Evolutionary conservation across 2,113 vertebrate species (phyloP), one percentile per base, ranked within the genome.

Genomic region (Mirounga angustirostris): DNA sequence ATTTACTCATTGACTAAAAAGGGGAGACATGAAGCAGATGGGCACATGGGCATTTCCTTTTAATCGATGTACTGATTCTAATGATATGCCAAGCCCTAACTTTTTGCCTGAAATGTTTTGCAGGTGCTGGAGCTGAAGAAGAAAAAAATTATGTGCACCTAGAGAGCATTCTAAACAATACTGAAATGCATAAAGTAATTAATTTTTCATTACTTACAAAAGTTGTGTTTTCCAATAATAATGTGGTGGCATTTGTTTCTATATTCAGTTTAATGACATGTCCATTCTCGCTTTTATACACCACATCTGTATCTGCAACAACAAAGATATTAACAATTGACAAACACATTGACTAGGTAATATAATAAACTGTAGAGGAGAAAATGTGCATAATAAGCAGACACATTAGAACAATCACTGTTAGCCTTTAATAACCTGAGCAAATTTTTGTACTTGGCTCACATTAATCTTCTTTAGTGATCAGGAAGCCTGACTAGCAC

Each of bases 221-320:
- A 76, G 99, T 99, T 97, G 98, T 98, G 97, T 99, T 99, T 98
- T 99, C 99, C 99, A 99, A 98, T 97, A 99, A 98, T 88, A 99
- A 98, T 74, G 99, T 99, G 0, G 99, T 99, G 95, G 99, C 98
- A 93, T 99, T 99, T 86, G 99, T 99, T 97, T 99, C 98, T 98
- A 99, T 99, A 98, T 99, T 99, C 99, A 99, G 99, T 98, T 99
- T 99, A 99, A 99, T 98, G 98, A 99, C 99, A 88, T 99, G 99
- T 93, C 99, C 99, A 59, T 99, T 99, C n/a, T 99, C 99, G 97
- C 99, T 99, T 99, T 99, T 99, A 98, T 99, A 99, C 97, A 99
- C 99, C 98, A 99, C 99, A 98, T 99, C 99, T 96, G 99, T 99
- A 98, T 99, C 99, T 99, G 99, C 91, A 98, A 98, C 22, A 96